A percentile compares a stretch with the other conserved stretches of the same genome.
phyloP scores from a whole-genome alignment of 2,797 vertebrate species.

The Myotis vivesi region DNA sequence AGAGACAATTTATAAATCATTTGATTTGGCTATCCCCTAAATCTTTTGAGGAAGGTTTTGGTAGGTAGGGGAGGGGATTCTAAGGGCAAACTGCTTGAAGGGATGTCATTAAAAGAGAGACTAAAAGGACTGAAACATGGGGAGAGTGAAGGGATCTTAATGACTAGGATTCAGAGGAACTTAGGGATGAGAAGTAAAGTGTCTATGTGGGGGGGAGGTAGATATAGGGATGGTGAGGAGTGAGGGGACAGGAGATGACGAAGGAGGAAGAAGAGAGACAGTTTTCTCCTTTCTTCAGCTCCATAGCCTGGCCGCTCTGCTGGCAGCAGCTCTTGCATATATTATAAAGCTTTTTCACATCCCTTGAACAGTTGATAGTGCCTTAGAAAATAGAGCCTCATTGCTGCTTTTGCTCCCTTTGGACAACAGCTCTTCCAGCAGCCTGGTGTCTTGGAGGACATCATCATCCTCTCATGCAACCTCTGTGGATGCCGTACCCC shows the following conservation, averaged over 20 bases:
- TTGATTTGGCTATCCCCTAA: neutral
- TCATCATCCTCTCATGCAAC: slow-evolving; percentile 88
- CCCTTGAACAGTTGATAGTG: slow-evolving; percentile 90
- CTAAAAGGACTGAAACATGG: neutral
- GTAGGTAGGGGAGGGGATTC: neutral
- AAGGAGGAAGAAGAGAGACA: neutral
- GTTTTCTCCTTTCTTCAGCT: neutral
- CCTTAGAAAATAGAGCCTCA: slow-evolving; percentile 89
- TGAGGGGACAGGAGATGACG: neutral
- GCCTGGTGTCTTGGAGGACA: slow-evolving; percentile 85
- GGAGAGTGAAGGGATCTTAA: neutral
- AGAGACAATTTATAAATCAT: neutral
- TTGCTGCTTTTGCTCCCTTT: slow-evolving; percentile 88
- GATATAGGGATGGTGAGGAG: neutral
- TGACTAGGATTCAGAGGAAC: neutral
- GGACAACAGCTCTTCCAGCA: slow-evolving; percentile 87
- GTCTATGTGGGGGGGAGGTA: neutral
- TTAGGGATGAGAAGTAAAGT: neutral
- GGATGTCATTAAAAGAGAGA: neutral
- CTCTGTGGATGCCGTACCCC: slow-evolving; percentile 80
- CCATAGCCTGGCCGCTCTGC: neutral
- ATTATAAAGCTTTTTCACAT: neutral
- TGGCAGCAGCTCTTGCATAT: neutral
- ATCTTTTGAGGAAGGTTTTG: neutral
- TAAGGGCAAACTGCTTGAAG: neutral